A percentile compares a stretch with the other conserved stretches of the same genome.
phyloP scores from a whole-genome alignment of 2,888 invertebrate genomes.

The Amblyjoppa proteus region DNA sequence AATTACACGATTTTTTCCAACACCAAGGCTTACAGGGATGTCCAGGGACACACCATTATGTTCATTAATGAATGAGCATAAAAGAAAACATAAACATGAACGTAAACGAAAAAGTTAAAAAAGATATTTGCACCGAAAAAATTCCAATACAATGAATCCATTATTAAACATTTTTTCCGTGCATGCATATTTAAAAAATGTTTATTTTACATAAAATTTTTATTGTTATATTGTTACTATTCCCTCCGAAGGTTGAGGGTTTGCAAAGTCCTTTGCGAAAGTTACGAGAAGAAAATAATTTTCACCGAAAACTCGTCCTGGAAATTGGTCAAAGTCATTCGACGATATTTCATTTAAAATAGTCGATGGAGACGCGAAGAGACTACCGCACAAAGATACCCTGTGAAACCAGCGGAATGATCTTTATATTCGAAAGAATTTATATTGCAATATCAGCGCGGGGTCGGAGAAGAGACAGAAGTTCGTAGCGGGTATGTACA shows the following conservation, averaged over 20 bases:
- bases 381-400: background rate
- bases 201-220: background rate
- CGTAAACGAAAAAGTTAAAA: no score
- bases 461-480: conserved; percentile 27
- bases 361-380: conserved; percentile 25
- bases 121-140: background rate
- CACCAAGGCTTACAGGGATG: no score
- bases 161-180: no score
- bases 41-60: no score
- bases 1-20: background rate
- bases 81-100: no score
- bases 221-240: background rate
- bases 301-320: background rate
- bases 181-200: background rate
- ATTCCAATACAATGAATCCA: background rate
- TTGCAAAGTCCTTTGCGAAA: background rate
- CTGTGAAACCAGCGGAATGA: conserved; percentile 15
- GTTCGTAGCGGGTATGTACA: conserved; percentile 25
- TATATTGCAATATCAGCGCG: conserved; percentile 35
- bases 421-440: conserved; percentile 31
- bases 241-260: background rate
- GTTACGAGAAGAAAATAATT: background rate
- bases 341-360: conserved; percentile 5
- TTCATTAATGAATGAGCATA: no score
- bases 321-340: conserved; percentile 12